These are phyloP conservation scores for Corapipo altera DNA, from an alignment of 2,113 vertebrate genomes.

Conservation along the genomic window DNA sequence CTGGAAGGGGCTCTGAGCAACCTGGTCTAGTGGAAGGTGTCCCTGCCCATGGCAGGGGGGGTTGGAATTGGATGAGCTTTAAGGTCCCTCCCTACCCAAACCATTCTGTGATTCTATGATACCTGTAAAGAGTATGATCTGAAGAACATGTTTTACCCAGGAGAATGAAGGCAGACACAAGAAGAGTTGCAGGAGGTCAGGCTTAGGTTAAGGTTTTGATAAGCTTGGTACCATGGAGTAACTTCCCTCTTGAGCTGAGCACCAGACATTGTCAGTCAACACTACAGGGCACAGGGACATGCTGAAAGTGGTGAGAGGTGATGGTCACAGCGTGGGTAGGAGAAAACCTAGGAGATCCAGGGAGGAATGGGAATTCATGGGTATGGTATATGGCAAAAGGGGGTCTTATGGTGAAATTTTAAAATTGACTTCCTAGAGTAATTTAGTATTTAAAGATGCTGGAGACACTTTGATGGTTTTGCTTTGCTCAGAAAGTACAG, in stretches of 20 bases:
- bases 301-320: neutral
- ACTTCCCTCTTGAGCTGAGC: neutral
- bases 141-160: neutral
- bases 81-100: neutral
- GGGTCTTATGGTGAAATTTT: neutral
- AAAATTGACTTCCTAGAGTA: neutral
- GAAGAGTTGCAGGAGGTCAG: neutral
- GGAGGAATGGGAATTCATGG: neutral
- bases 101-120: neutral
- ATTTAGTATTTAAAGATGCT: neutral
- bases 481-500: neutral
- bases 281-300: neutral
- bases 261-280: rapidly evolving
- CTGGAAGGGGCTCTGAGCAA: neutral
- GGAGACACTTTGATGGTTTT: neutral
- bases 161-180: neutral
- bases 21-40: neutral
- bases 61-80: rapidly evolving
- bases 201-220: neutral
- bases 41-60: rapidly evolving
- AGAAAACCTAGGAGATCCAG: neutral
- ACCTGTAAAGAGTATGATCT: neutral
- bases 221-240: rapidly evolving
- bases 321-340: neutral
- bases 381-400: neutral